Evolutionary conservation across 2,888 invertebrate species (phyloP), one percentile per base, ranked within the genome.

Genomic region (Laspeyria flexula): DNA sequence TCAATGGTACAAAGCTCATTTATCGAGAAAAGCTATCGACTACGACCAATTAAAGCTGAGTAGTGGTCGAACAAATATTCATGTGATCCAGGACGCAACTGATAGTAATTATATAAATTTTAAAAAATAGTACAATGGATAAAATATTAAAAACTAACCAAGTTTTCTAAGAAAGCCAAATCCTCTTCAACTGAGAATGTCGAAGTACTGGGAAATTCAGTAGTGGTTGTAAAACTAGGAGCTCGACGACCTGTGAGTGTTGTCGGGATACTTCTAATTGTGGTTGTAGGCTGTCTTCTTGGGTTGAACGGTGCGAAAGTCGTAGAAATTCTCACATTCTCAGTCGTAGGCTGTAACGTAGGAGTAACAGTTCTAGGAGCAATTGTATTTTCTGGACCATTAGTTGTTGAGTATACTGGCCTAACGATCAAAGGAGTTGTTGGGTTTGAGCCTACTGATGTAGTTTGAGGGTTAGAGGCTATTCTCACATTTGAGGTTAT

Each of bases 111-210:
- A n/a, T n/a, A n/a, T n/a, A n/a, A n/a, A n/a, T n/a, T n/a, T n/a
- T n/a, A n/a, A n/a, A n/a, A n/a, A n/a, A n/a, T n/a, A n/a, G n/a
- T n/a, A n/a, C n/a, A n/a, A n/a, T n/a, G n/a, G n/a, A 6, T 25
- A 6, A 25, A 25, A 7, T 7, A 25, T 25, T 7, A 16, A 7
- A 27, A 25, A 66, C 85, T 81, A 88, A 95, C 95, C 92, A 95
- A 85, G 63, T 94, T 94, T 70, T 94, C 93, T 15, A 95, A 78
- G 73, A 95, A 94, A 30, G 90, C 92, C 58, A 94, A 80, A 74
- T 95, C 95, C 56, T 94, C 94, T 80, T 89, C 76, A 46, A 90
- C 88, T 10, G 93, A 89, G 71, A 88, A 92, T 10, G 93, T 92
- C 3, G 92, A 90, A 42, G 87, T 84, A 56, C 88, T 87, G 12